Evolutionary conservation across 2,888 invertebrate genomes (phyloP), one percentile per base, ranked within the genome.

Genomic region (Timema cristinae): DNA sequence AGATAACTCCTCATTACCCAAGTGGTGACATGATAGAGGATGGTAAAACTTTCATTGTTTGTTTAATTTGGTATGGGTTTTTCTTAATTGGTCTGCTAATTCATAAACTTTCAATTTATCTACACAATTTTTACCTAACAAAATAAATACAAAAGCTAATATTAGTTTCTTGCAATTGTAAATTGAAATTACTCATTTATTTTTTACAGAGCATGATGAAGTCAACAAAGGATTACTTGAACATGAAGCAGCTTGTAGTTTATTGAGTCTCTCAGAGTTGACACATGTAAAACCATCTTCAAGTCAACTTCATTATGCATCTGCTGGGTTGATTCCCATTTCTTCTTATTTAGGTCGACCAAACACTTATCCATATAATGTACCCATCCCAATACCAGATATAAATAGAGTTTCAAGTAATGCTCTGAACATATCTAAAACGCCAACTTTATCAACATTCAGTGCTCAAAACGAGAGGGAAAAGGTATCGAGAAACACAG

Each of bases 191-290:
- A 32, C 32, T 32, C 32, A 32, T 32, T n/a, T 69, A 11, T 48
- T 59, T 56, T 32, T 67, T 61, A 8, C 67, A 71, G 71, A 77
- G 76, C 69, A 51, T 15, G 73, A 71, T 52, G 72, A 68, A 6
- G 66, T 50, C 16, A 61, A 16, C n/a, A 69, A 73, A 63, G 71
- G 82, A 80, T 49, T 81, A 80, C 71, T 82, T 77, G 94, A 94
- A 81, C 93, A 93, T 77, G 94, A 94, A 83, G 94, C 94, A 8
- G 94, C 94, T 0, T 90, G 91, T 77, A 91, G 94, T 79, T 83
- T 95, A 72, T 82, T 95, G 59, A 92, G 93, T 52, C 83, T 95
- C 66, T 89, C 91, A 6, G 90, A 86, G 77, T 84, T 84, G 73
- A 84, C 82, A 16, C 78, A 56, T 13, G 68, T 50, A 16, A 59